Conservation (phyloP, 1,140 invertebrate genomes). For the Odontomachus brunneus region DNA sequence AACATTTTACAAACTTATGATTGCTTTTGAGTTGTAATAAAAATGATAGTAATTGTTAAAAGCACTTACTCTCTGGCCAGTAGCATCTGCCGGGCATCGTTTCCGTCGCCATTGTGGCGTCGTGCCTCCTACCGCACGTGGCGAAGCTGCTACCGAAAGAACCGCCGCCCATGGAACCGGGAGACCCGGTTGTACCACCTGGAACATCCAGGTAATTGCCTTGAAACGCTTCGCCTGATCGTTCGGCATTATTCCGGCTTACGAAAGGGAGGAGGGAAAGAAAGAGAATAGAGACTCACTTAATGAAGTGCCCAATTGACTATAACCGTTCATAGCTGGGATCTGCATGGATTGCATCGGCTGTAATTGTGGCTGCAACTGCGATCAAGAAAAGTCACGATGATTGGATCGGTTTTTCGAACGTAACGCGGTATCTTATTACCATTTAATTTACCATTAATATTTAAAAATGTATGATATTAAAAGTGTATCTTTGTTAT, state of each 20-base stretch:
- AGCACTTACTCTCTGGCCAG: slow-evolving; percentile 80
- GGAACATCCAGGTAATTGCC: slow-evolving; percentile 84
- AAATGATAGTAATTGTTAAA: not conserved
- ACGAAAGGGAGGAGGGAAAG: slow-evolving; percentile 1
- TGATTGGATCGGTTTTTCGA: not conserved
- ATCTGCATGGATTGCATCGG: slow-evolving; percentile 84
- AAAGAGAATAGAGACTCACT: slow-evolving; percentile 77
- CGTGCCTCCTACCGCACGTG: slow-evolving; percentile 79
- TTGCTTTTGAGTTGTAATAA: not conserved
- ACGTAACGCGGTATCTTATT: too few relatives aligned
- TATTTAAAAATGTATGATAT: too few relatives aligned
- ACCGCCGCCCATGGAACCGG: slow-evolving; percentile 78
- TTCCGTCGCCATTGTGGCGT: slow-evolving; percentile 73
- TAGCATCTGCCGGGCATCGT: slow-evolving; percentile 78
- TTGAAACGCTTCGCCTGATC: slow-evolving; percentile 83
- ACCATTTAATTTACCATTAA: too few relatives aligned
- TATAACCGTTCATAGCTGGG: slow-evolving; percentile 84
- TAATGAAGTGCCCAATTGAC: slow-evolving; percentile 82
- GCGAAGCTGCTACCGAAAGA: slow-evolving; percentile 78
- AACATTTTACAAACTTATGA: too few relatives aligned
- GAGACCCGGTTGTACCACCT: slow-evolving; percentile 77
- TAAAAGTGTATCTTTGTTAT: too few relatives aligned
- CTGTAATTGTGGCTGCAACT: slow-evolving; percentile 83
- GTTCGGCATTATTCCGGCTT: slow-evolving; percentile 68
- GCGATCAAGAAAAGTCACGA: slow-evolving; percentile 29